Conservation (phyloP, 2,797 vertebrate genomes). For the Chaenodraco wilsoni region DNA sequence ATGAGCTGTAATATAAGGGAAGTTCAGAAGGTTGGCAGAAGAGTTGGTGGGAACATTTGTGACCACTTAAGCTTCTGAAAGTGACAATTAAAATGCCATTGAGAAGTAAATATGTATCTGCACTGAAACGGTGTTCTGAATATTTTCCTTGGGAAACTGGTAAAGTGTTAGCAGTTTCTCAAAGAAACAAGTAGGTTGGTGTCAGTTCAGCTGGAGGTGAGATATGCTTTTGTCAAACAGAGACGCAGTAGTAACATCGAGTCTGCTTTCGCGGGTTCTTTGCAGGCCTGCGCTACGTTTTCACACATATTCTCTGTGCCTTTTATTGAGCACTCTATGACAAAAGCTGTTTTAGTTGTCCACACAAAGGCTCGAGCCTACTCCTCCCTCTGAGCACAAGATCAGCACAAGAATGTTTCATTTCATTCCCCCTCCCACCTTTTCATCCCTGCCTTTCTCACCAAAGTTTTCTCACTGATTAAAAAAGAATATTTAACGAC, state of each 20-base stretch:
- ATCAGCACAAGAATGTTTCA: constrained; percentile 85
- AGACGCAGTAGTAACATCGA: constrained; percentile 62
- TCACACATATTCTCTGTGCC: constrained; percentile 84
- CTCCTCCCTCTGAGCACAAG: constrained; percentile 83
- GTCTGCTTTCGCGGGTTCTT: constrained; percentile 73
- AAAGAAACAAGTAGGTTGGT: constrained; percentile 55
- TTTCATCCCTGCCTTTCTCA: constrained; percentile 85
- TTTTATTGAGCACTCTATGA: constrained; percentile 83
- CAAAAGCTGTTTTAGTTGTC: constrained; percentile 88
- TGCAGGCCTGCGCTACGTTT: constrained; percentile 76
- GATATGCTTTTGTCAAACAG: constrained; percentile 69
- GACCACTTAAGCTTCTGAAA: constrained; percentile 3
- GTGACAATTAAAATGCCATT: constrained; percentile 16
- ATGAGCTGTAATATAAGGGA: constrained; percentile 48
- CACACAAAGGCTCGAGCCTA: constrained; percentile 82
- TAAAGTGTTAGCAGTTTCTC: constrained; percentile 47
- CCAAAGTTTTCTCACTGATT: constrained; percentile 86
- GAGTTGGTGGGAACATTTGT: constrained; percentile 21
- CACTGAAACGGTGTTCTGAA: constrained; percentile 8
- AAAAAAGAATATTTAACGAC: constrained; percentile 86
- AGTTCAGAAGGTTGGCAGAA: constrained; percentile 48
- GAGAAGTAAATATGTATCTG: neutral
- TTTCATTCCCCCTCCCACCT: constrained; percentile 81
- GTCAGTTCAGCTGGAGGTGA: constrained; percentile 59
- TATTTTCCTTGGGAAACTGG: constrained; percentile 4